These are phyloP conservation scores for Hydriomena furcata DNA, from an alignment of 2,888 invertebrate species.

Conservation along the genomic window DNA sequence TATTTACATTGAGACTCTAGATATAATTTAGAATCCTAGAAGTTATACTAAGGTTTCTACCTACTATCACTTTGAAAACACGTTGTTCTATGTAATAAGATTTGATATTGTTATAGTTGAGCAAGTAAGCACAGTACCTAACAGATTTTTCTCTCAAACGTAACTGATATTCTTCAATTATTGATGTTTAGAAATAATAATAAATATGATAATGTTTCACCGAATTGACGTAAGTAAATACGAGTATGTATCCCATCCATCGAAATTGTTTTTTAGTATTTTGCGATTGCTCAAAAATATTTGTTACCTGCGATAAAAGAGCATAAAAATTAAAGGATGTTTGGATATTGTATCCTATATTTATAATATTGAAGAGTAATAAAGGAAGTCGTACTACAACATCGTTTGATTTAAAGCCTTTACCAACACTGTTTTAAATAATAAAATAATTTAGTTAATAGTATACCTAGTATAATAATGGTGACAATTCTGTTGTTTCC, in stretches of 20 bases:
- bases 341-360: conserved; percentile 66
- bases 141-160: conserved; percentile 25
- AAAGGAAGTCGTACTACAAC: conserved; percentile 67
- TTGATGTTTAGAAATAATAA: conserved; percentile 7
- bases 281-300: conserved; percentile 69
- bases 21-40: no score
- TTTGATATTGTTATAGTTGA: no score
- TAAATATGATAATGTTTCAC: conserved; percentile 5
- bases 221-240: conserved; percentile 25
- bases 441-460: no score
- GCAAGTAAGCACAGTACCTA: conserved; percentile 47
- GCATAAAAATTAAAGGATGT: conserved; percentile 55
- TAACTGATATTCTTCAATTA: conserved; percentile 11
- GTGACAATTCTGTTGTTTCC: no score
- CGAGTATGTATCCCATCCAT: conserved; percentile 32
- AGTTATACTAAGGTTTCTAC: no score
- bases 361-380: conserved; percentile 66
- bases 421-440: no score
- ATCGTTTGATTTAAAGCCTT: conserved; percentile 47
- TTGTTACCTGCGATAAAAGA: conserved; percentile 63
- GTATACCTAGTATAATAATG: no score
- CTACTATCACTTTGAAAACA: no score
- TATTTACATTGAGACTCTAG: neutral
- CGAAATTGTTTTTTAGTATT: conserved; percentile 37
- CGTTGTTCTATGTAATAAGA: no score